Conservation (phyloP, 2,113 vertebrate species). For the Tauraco erythrolophus region DNA sequence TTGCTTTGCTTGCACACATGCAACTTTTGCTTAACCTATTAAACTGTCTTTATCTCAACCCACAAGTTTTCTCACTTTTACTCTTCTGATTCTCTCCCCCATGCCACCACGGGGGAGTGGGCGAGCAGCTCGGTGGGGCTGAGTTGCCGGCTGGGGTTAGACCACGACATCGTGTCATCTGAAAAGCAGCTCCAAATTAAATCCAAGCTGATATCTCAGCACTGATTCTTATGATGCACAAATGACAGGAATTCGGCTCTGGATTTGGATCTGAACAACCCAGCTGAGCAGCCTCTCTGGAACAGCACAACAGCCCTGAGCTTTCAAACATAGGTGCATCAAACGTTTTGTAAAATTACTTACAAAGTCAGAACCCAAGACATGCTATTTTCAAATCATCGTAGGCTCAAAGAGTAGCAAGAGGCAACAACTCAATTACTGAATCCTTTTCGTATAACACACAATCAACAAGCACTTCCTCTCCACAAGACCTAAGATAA, state of each 20-base stretch:
- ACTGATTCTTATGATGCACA: too few species aligned
- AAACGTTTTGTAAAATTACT: accelerated
- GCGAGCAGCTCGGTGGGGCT: too few species aligned
- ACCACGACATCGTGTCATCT: not conserved
- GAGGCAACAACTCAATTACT: not conserved
- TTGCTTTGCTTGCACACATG: too few species aligned
- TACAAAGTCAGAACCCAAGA: not conserved
- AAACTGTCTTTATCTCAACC: too few species aligned
- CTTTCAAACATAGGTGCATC: accelerated
- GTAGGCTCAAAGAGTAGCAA: not conserved
- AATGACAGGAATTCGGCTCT: not conserved
- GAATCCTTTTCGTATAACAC: not conserved
- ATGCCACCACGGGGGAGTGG: too few species aligned
- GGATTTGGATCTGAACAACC: not conserved
- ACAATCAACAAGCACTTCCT: not conserved
- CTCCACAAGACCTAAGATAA: not conserved
- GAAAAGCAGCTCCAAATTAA: not conserved
- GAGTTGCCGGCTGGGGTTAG: too few species aligned
- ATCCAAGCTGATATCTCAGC: not conserved
- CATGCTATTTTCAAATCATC: not conserved
- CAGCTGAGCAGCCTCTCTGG: not conserved
- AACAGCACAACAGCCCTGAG: not conserved
- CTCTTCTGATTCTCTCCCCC: too few species aligned
- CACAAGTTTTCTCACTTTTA: too few species aligned
- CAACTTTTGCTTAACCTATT: too few species aligned